Evolutionary conservation across 2,797 vertebrate species (phyloP).

Genomic region (Xenops minutus): DNA sequence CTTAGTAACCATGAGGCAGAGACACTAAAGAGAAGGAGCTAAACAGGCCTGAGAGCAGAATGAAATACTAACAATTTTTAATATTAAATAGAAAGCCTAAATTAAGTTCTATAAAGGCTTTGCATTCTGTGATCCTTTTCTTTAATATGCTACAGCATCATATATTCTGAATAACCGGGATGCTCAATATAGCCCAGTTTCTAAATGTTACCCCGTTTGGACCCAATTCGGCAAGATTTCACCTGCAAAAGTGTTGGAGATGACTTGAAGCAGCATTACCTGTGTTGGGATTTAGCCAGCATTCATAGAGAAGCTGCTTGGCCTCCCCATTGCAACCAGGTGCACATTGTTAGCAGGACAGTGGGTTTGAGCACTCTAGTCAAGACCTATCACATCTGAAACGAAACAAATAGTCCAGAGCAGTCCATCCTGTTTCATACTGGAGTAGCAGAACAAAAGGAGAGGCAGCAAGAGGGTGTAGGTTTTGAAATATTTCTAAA

Average conservation of each 20-base stretch:
- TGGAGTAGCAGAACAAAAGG: neutral
- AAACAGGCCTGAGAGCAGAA: neutral
- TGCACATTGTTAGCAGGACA: accelerated
- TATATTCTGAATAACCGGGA: neutral
- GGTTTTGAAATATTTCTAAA: neutral
- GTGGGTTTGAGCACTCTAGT: neutral
- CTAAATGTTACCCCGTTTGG: accelerated
- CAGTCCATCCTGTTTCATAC: neutral
- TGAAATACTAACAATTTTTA: conserved; percentile 7
- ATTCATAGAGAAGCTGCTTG: too few relatives aligned
- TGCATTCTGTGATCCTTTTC: neutral
- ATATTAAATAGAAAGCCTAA: neutral
- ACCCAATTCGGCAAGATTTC: neutral
- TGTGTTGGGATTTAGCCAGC: accelerated
- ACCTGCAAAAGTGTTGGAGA: neutral
- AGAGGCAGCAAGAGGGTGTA: neutral
- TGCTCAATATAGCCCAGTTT: neutral
- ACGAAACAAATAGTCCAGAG: neutral
- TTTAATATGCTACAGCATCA: neutral
- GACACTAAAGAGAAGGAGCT: neutral
- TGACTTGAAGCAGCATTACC: neutral
- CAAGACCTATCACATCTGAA: neutral
- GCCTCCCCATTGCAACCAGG: neutral
- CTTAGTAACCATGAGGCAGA: conserved; percentile 4
- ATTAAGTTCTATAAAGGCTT: neutral